These are phyloP conservation scores for Galerucella calmariensis DNA, from an alignment of 2,888 invertebrate species.

Conservation along the genomic window DNA sequence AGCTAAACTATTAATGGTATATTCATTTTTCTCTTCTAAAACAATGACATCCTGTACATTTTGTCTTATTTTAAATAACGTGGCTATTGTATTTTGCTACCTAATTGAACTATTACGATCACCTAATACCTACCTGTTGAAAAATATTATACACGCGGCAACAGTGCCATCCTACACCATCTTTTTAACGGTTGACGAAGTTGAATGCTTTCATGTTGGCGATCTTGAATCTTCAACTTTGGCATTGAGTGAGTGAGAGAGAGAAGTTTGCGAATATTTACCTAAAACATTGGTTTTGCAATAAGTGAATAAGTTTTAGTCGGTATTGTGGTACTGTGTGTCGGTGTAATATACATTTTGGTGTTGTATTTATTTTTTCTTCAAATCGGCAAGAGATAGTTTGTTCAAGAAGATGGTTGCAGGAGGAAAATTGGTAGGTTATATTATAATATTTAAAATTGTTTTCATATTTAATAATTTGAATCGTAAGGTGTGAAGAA, in stretches of 20 bases:
- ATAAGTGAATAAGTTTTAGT: background rate
- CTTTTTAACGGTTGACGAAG: constrained; percentile 21
- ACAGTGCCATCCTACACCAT: constrained; percentile 5
- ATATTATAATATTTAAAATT: background rate
- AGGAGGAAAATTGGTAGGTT: background rate
- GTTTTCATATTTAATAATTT: too few species aligned
- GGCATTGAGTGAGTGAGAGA: background rate
- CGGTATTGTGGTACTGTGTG: background rate
- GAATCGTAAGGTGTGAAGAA: too few species aligned
- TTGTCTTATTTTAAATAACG: too few species aligned
- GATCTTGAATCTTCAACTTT: constrained; percentile 27
- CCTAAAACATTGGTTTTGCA: background rate
- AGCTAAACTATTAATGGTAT: too few species aligned
- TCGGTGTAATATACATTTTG: background rate
- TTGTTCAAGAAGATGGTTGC: background rate
- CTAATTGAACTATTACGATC: too few species aligned
- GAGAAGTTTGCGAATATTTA: background rate
- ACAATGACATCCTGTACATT: too few species aligned
- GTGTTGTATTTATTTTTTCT: background rate
- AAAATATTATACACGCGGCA: constrained; percentile 7
- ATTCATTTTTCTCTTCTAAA: too few species aligned
- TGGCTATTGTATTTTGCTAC: too few species aligned
- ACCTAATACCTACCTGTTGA: background rate
- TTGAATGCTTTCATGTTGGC: constrained; percentile 15
- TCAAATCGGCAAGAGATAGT: background rate